Evolutionary conservation across 2,113 vertebrate genomes (phyloP), one percentile per base, ranked within the genome.

Genomic region (Loxodonta africana): DNA sequence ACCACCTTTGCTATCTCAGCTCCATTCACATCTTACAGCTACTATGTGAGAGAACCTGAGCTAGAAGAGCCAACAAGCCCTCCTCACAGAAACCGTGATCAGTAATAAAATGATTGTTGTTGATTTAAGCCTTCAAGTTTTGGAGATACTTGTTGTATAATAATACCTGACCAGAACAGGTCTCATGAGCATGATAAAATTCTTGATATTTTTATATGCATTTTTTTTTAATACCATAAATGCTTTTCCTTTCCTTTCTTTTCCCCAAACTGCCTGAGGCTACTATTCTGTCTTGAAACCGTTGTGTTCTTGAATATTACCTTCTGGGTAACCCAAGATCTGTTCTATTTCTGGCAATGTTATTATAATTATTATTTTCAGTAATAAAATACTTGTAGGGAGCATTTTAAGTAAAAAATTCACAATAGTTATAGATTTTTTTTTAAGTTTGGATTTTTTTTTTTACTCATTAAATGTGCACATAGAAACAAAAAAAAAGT

Each of bases 401-500:
- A 6, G 2, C 78, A 51, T 74, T 74, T 80, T 80, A 88, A 88
- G 23, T 83, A 81, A 1, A 53, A 46, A 44, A 51, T 60, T 91
- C 46, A 86, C 4, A 90, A 33, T 37, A 76, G 65, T 44, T 78
- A n/a, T 41, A 76, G 37, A 86, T 76, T 26, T 48, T 25, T 65
- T 63, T 41, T 77, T 11, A 57, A 69, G 63, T 44, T 84, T n/a
- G 12, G 14, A 28, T 83, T 46, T 86, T 94, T 94, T 69, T 28
- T 67, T 57, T 57, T 60, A 26, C 73, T 44, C 2, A 51, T 62
- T 88, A 10, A 84, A 80, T 44, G 2, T 85, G 26, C 12, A 63
- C 51, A 46, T 9, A 46, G 88, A 86, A 92, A 63, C 30, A 62
- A 33, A 76, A n/a, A 94, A 94, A 91, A 82, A 23, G 25, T 20